Conservation (phyloP, 2,888 invertebrate species). For the Harpalus rufipes region DNA sequence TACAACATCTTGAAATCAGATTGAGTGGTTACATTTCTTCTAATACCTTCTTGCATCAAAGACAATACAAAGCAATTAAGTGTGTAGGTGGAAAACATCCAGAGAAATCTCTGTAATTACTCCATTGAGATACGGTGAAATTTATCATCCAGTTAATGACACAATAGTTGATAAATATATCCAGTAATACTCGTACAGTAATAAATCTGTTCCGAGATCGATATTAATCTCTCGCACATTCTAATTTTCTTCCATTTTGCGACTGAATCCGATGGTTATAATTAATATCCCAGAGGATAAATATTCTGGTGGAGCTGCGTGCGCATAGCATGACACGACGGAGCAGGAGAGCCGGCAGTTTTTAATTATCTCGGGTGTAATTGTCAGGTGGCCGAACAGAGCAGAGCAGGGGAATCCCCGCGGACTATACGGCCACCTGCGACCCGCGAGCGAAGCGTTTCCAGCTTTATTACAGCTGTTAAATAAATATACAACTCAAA, state of each 20-base stretch:
- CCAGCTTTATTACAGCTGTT: neutral
- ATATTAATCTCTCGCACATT: conserved; percentile 39
- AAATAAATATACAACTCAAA: neutral
- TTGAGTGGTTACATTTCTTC: neutral
- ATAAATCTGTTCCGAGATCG: conserved; percentile 28
- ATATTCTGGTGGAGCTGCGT: neutral
- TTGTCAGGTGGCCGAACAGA: conserved; percentile 39
- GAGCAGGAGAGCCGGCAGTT: conserved; percentile 43
- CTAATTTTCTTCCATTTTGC: conserved; percentile 53
- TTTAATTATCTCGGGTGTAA: conserved; percentile 60
- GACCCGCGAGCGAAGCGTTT: conserved; percentile 23
- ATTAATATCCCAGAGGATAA: conserved; percentile 50
- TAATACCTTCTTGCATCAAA: neutral
- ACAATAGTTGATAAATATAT: conserved; percentile 26
- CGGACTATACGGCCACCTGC: conserved; percentile 42
- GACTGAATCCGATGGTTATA: conserved; percentile 48
- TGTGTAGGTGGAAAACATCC: neutral
- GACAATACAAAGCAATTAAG: neutral
- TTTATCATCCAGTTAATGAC: conserved; percentile 15
- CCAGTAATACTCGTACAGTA: neutral
- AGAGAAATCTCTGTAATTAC: neutral
- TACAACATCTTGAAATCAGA: neutral
- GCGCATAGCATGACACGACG: neutral
- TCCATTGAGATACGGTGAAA: neutral
- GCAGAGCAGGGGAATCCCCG: conserved; percentile 1